These are phyloP conservation scores for Acholoe squamosa DNA, from an alignment of 2,888 invertebrate genomes.

Conservation along the genomic window DNA sequence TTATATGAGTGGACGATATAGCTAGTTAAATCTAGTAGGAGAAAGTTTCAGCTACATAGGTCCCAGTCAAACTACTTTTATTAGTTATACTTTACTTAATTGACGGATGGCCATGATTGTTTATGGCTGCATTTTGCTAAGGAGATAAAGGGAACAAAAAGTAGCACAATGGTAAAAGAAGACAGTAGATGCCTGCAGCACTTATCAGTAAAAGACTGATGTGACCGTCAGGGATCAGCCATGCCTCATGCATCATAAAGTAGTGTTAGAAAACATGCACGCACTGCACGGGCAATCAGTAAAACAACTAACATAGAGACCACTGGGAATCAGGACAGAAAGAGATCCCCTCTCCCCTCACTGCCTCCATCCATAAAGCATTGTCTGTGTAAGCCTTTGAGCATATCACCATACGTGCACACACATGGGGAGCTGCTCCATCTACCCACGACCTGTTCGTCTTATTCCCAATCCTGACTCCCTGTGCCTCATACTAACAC, in stretches of 20 bases:
- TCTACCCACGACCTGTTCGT: too few relatives aligned
- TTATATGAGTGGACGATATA: not conserved
- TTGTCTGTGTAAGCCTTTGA: too few relatives aligned
- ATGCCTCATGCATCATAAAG: not conserved
- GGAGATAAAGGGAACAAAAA: not conserved
- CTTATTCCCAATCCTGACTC: too few relatives aligned
- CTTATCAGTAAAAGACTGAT: not conserved
- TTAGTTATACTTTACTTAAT: not conserved
- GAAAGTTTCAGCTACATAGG: not conserved
- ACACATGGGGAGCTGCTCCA: too few relatives aligned
- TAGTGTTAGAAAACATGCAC: not conserved
- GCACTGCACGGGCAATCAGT: too few relatives aligned
- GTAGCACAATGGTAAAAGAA: not conserved
- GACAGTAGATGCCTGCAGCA: not conserved
- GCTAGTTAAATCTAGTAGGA: not conserved
- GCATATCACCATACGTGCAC: too few relatives aligned
- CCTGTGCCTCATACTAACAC: too few relatives aligned
- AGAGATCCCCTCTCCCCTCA: too few relatives aligned
- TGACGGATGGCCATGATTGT: not conserved
- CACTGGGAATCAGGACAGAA: too few relatives aligned
- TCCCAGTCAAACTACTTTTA: not conserved
- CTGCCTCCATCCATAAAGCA: too few relatives aligned
- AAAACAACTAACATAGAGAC: too few relatives aligned
- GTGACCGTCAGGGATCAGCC: not conserved
- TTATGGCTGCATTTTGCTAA: not conserved